A percentile compares a stretch with the other conserved stretches of the same genome.
These are phyloP conservation scores for Zaprionus africanus DNA, from an alignment of 1,140 invertebrate species.

Conservation along the genomic window DNA sequence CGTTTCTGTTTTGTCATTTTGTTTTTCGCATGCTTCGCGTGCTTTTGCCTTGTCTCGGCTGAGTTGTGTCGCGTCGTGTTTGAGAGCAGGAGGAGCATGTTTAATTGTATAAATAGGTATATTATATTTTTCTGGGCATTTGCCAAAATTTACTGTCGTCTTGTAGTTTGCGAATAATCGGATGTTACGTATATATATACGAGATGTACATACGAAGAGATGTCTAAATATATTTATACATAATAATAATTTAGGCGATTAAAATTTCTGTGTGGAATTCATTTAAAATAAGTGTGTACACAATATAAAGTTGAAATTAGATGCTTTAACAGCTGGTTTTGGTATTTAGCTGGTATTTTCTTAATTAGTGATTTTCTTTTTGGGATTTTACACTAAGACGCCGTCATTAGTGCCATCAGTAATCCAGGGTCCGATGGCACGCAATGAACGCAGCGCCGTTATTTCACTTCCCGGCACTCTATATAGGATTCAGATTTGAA, in stretches of 20 bases:
- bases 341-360: neutral
- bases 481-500: conserved; percentile 1
- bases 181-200: conserved; percentile 32
- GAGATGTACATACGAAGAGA: conserved; percentile 15
- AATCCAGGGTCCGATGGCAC: conserved; percentile 77
- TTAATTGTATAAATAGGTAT: conserved; percentile 49
- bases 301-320: neutral
- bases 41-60: conserved; percentile 1
- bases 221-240: conserved; percentile 11
- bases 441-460: conserved; percentile 36
- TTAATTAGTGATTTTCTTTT: conserved; percentile 1
- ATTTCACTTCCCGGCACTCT: conserved; percentile 21
- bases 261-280: conserved; percentile 8
- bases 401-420: conserved; percentile 56
- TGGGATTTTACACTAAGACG: conserved; percentile 28
- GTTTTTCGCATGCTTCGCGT: conserved; percentile 46
- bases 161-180: conserved; percentile 30
- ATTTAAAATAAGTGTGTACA: conserved; percentile 1
- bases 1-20: conserved; percentile 40
- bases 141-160: conserved; percentile 55
- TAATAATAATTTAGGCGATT: conserved; percentile 9
- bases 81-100: conserved; percentile 6
- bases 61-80: conserved; percentile 5
- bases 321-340: neutral
- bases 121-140: conserved; percentile 41